Evolutionary conservation across 64 coral and sea anemone genomes (phyloP).

Genomic region (Cladopsammia gracilis): DNA sequence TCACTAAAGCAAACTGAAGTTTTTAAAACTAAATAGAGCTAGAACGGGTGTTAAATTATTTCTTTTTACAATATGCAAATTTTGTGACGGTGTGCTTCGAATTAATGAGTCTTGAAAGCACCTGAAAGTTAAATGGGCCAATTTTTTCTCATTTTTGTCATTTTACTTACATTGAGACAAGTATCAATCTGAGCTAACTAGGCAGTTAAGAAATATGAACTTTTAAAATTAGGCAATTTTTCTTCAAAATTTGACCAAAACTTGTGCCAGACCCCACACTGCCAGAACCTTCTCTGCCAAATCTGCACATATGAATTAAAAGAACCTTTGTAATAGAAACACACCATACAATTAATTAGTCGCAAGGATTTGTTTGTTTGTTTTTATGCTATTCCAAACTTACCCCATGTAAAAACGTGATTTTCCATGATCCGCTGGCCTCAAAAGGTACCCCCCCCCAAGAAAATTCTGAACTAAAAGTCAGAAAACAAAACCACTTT

Average conservation of each 20-base stretch:
- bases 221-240: slow-evolving; percentile 47
- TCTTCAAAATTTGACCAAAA: slow-evolving; percentile 17
- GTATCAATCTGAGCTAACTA: slow-evolving; percentile 33
- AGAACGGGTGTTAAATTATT: slow-evolving; percentile 10
- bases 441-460: neutral
- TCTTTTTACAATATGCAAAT: slow-evolving; percentile 16
- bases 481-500: neutral
- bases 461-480: slow-evolving; percentile 22
- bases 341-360: slow-evolving; percentile 13
- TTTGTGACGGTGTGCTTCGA: slow-evolving; percentile 1
- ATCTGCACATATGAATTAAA: slow-evolving; percentile 15
- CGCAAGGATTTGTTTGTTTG: neutral
- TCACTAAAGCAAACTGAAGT: neutral
- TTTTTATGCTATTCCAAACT: slow-evolving; percentile 28
- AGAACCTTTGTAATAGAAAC: slow-evolving; percentile 11
- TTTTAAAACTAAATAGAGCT: slow-evolving; percentile 12
- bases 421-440: slow-evolving; percentile 27
- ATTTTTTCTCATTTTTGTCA: slow-evolving; percentile 41
- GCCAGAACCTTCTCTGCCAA: slow-evolving; percentile 20
- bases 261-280: slow-evolving; percentile 36
- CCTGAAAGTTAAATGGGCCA: slow-evolving; percentile 26
- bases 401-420: slow-evolving; percentile 11
- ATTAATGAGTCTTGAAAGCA: slow-evolving; percentile 28
- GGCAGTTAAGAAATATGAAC: slow-evolving; percentile 48
- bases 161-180: slow-evolving; percentile 27